Conservation (phyloP, 2,888 invertebrate species). For the Tetramorium bicarinatum region DNA sequence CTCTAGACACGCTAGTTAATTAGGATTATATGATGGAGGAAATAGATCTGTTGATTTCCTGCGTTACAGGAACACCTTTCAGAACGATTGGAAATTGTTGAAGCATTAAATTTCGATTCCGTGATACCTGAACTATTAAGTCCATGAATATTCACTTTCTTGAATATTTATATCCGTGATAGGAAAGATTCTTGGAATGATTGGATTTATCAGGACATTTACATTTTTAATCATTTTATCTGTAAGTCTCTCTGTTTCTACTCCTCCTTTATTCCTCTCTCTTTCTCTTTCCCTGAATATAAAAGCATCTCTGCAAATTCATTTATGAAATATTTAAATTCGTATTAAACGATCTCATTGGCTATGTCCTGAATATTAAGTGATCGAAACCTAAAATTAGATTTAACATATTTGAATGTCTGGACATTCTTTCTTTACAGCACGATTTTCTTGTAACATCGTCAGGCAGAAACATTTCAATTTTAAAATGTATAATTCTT, state of each 20-base stretch:
- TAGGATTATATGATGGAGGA: not conserved
- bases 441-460: not conserved
- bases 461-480: not conserved
- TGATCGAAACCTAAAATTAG: not conserved
- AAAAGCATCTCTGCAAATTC: not conserved
- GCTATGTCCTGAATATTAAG: not conserved
- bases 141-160: conserved; percentile 38
- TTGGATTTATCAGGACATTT: conserved; percentile 41
- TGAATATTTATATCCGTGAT: conserved; percentile 39
- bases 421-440: not conserved
- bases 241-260: not conserved
- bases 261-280: too few species aligned
- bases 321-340: conserved; percentile 2
- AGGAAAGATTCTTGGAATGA: conserved; percentile 19
- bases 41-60: not conserved
- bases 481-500: not conserved
- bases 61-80: not conserved
- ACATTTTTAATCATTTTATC: conserved; percentile 30
- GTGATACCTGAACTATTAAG: conserved; percentile 29
- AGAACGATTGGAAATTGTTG: conserved; percentile 2
- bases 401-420: not conserved
- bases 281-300: too few species aligned
- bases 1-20: not conserved
- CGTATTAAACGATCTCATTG: not conserved
- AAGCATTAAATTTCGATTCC: conserved; percentile 23